Conservation (phyloP, 2,113 vertebrate species). For the Chunga burmeisteri region DNA sequence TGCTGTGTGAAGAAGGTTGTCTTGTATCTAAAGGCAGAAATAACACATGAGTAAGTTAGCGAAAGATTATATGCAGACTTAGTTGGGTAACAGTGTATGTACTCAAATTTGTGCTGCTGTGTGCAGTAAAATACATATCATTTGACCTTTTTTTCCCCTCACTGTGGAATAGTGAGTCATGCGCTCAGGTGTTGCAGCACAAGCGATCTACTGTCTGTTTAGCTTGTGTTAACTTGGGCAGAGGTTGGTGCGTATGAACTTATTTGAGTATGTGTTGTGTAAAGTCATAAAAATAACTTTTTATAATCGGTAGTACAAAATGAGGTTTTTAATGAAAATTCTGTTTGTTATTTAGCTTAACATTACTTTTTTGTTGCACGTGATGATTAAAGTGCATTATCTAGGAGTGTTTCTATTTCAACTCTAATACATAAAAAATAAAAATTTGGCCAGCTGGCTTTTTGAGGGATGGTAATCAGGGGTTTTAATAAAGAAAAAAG, state of each 20-base stretch:
- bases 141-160: accelerated
- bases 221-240: neutral
- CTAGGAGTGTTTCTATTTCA: neutral
- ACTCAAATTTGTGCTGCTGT: neutral
- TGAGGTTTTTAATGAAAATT: neutral
- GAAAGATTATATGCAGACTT: neutral
- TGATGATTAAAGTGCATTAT: neutral
- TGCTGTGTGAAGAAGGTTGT: neutral
- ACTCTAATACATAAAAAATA: neutral
- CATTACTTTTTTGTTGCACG: neutral
- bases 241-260: neutral
- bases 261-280: neutral
- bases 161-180: neutral
- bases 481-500: neutral
- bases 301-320: neutral
- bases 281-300: neutral
- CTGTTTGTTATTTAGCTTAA: neutral
- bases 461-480: neutral
- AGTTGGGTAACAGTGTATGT: neutral
- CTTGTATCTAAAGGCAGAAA: neutral
- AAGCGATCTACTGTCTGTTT: neutral
- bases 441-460: neutral
- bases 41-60: neutral
- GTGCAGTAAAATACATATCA: neutral
- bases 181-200: neutral